Conservation (phyloP, 2,888 invertebrate genomes). For the Taenaris catops region DNA sequence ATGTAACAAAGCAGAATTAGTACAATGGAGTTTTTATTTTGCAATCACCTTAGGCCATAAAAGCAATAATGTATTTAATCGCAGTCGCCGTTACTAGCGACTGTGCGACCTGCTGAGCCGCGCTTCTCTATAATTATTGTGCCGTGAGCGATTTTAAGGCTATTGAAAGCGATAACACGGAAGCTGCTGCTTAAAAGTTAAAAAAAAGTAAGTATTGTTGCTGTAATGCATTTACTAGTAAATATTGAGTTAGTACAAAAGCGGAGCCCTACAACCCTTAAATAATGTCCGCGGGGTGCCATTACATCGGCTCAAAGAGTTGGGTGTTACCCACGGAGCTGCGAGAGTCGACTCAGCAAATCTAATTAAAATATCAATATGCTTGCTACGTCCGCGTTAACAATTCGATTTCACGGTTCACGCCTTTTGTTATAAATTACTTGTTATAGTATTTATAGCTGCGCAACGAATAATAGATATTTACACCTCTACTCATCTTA, state of each 20-base stretch:
- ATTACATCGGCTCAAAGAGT: slow-evolving; percentile 75
- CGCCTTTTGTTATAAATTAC: slow-evolving; percentile 34
- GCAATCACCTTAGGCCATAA: slow-evolving; percentile 47
- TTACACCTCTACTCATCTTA: too few species aligned
- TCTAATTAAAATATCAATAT: slow-evolving; percentile 81
- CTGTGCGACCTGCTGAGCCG: slow-evolving; percentile 67
- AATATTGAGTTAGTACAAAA: slow-evolving; percentile 75
- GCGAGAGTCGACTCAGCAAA: slow-evolving; percentile 69
- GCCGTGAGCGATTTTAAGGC: slow-evolving; percentile 67
- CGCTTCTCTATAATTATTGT: slow-evolving; percentile 68
- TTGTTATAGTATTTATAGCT: slow-evolving; percentile 6
- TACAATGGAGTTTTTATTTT: slow-evolving; percentile 33
- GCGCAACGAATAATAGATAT: neutral
- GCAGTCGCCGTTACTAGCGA: slow-evolving; percentile 45
- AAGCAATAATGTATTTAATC: slow-evolving; percentile 61
- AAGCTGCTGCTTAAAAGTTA: slow-evolving; percentile 72
- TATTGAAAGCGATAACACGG: slow-evolving; percentile 78
- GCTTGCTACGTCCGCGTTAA: slow-evolving; percentile 68
- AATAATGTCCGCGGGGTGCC: slow-evolving; percentile 73
- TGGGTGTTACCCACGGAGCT: slow-evolving; percentile 64
- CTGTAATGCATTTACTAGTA: slow-evolving; percentile 78
- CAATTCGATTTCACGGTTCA: slow-evolving; percentile 75
- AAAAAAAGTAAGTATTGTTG: slow-evolving; percentile 76
- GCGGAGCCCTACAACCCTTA: slow-evolving; percentile 70
- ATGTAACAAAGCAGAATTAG: slow-evolving; percentile 12